Evolutionary conservation across 2,888 invertebrate species (phyloP), one percentile per base, ranked within the genome.

Genomic region (Chromoteleia sp.): DNA sequence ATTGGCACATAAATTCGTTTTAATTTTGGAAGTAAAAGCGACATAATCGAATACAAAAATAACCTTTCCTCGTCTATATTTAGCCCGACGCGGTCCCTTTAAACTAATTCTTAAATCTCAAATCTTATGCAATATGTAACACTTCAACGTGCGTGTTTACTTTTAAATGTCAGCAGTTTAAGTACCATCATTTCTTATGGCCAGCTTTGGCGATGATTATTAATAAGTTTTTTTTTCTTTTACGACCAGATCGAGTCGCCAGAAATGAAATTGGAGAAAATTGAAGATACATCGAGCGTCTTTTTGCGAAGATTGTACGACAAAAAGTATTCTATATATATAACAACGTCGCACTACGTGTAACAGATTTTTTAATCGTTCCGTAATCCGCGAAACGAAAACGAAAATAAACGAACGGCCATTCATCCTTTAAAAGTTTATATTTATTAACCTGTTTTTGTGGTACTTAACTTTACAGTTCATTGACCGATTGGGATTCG

Each of bases 401-500:
- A n/a, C 10, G 39, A 70, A 58, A 45, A 78, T 43, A 71, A 78
- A 67, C 58, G 25, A 59, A 41, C 67, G 36, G n/a, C 29, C 52
- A 58, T 30, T 73, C 71, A 71, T 71, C 78, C 70, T 39, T 78
- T 59, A 78, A 77, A 71, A 71, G 52, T 58, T 61, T 74, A 68
- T 68, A 68, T 68, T 74, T 75, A 76, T 67, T 76, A 81, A 81
- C 75, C 56, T 50, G 70, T 76, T 81, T 76, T 76, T 71, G 58
- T 67, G 45, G 59, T 50, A 54, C 58, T 67, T 25, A 45, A 74
- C 56, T 74, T 71, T 41, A 73, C 76, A 75, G 82, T 82, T 82
- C 82, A 76, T 79, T 76, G 82, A 79, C 79, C 79, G 71, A 70
- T 75, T 48, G 54, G 67, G 78, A 78, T 78, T 78, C 78, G 68